phyloP scores from a whole-genome alignment of 2,797 vertebrate species.

The Ctenosaura bakeri region DNA sequence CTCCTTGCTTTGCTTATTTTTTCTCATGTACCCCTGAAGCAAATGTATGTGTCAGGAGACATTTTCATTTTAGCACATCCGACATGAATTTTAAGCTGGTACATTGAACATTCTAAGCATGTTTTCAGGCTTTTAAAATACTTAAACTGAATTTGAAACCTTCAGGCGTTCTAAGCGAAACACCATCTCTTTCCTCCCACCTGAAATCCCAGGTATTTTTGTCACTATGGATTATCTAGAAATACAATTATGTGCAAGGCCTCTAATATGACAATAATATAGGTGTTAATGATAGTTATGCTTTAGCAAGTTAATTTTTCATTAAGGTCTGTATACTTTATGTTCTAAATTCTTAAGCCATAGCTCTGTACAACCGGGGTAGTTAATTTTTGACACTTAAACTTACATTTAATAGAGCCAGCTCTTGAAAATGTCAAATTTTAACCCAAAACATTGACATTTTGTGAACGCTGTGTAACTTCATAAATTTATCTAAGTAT shows the following conservation, averaged over 20 bases:
- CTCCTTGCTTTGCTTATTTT: not conserved
- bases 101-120: conserved; percentile 7
- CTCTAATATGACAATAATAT: not conserved
- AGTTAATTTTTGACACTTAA: conserved; percentile 18
- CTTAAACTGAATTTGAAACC: not conserved
- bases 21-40: not conserved
- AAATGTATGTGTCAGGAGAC: not conserved
- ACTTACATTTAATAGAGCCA: conserved; percentile 46
- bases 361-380: not conserved
- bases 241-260: not conserved
- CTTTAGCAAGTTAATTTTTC: conserved; percentile 19
- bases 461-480: conserved; percentile 41
- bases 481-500: conserved; percentile 58
- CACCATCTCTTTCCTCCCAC: conserved; percentile 14
- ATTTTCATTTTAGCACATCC: not conserved
- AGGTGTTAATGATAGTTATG: not conserved
- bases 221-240: not conserved
- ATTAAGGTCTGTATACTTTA: conserved; percentile 10
- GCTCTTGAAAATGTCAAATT: conserved; percentile 39
- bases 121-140: conserved; percentile 7
- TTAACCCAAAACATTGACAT: conserved; percentile 39
- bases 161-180: conserved; percentile 5
- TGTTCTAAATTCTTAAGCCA: not conserved
- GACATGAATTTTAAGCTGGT: conserved; percentile 4
- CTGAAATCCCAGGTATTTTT: conserved; percentile 23